A percentile compares a stretch with the other conserved stretches of the same genome.
These are phyloP conservation scores for Boleophthalmus pectinirostris DNA, from an alignment of 2,113 vertebrate genomes.

Conservation along the genomic window DNA sequence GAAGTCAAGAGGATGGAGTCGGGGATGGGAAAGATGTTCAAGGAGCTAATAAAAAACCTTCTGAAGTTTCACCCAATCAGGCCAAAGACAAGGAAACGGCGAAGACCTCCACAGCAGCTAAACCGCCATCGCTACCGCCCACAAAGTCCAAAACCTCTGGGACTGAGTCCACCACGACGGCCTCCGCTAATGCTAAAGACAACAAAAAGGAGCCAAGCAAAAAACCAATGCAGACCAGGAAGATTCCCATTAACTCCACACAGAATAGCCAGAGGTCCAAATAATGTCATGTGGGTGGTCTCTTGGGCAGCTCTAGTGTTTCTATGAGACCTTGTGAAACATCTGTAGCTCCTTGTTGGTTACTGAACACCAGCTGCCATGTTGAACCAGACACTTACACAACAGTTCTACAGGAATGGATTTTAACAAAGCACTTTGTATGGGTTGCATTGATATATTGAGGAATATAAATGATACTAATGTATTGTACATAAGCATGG, in stretches of 20 bases:
- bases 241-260: conserved; percentile 87
- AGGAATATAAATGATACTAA: conserved; percentile 48
- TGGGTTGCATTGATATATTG: conserved; percentile 66
- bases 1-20: conserved; percentile 58
- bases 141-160: conserved; percentile 88
- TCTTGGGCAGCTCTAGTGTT: conserved; percentile 80
- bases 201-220: conserved; percentile 76
- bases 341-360: conserved; percentile 56
- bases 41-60: conserved; percentile 66
- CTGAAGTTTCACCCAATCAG: conserved; percentile 59
- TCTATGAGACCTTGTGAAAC: conserved; percentile 49
- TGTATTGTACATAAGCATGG: conserved; percentile 72
- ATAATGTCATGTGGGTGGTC: conserved; percentile 73
- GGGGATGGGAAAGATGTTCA: conserved; percentile 43
- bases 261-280: conserved; percentile 89
- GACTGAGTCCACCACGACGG: conserved; percentile 71
- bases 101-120: conserved; percentile 79
- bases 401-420: conserved; percentile 66
- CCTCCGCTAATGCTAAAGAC: conserved; percentile 79
- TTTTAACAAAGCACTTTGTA: conserved; percentile 79
- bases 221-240: conserved; percentile 82
- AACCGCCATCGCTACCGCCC: conserved; percentile 84
- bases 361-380: conserved; percentile 66
- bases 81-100: conserved; percentile 80
- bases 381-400: conserved; percentile 37